Conservation (phyloP, 23 tunicate species). For the Oikopleura dioica region DNA sequence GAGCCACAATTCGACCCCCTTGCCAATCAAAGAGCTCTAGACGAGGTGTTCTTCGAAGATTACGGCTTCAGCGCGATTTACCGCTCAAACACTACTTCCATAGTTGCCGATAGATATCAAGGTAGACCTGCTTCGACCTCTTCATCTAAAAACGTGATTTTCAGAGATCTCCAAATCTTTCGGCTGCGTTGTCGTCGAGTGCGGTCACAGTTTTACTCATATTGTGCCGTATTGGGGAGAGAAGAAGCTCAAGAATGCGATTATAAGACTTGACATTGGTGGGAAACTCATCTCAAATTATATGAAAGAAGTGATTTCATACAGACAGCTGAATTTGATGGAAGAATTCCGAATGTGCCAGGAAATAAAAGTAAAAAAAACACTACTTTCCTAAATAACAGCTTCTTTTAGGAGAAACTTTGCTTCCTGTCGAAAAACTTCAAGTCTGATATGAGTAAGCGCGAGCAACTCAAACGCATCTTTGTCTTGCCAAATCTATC, state of each 20-base stretch:
- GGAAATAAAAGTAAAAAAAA: no score
- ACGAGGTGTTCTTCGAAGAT: conserved; percentile 92
- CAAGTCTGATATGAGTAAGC: neutral
- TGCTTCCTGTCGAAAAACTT: neutral
- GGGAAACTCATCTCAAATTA: conserved; percentile 86
- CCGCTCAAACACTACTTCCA: conserved; percentile 47
- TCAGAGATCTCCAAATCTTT: conserved; percentile 30
- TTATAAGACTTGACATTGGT: conserved; percentile 80
- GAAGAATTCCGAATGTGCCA: conserved; percentile 26
- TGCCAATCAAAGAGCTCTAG: conserved; percentile 64
- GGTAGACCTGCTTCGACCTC: no score
- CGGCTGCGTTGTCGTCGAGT: conserved; percentile 69
- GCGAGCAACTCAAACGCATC: neutral
- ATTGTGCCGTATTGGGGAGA: conserved; percentile 66
- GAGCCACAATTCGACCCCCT: conserved; percentile 83
- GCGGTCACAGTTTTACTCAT: conserved; percentile 83
- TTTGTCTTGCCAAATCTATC: neutral
- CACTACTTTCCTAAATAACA: conserved; percentile 77
- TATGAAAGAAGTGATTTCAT: conserved; percentile 75
- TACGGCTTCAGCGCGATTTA: conserved; percentile 52
- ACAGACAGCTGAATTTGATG: conserved; percentile 85
- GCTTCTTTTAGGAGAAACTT: neutral
- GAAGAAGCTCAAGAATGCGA: conserved; percentile 30
- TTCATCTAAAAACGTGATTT: conserved; percentile 29
- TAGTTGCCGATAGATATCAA: conserved; percentile 10